phyloP scores from a whole-genome alignment of 2,797 vertebrate species.

The Sebastes miniatus region DNA sequence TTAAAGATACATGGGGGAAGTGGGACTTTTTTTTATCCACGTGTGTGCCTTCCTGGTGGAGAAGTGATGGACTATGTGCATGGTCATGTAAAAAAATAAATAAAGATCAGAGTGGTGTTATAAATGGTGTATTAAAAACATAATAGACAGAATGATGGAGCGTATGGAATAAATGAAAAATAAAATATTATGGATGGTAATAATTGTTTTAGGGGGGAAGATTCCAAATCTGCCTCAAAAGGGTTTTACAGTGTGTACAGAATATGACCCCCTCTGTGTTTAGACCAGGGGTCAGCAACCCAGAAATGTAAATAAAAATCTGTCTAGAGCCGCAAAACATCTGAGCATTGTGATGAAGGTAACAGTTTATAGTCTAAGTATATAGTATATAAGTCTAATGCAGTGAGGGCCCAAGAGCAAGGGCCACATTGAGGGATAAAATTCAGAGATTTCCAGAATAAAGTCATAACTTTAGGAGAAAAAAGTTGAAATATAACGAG shows the following conservation, averaged over 20 bases:
- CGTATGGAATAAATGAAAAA: not conserved
- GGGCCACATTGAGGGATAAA: no score
- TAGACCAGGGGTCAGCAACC: no score
- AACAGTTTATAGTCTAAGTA: no score
- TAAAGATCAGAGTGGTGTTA: not conserved
- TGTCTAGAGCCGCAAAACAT: no score
- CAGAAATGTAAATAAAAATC: no score
- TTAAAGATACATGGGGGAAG: constrained; percentile 70
- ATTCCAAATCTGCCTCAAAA: not conserved
- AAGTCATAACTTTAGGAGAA: no score
- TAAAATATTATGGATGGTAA: not conserved
- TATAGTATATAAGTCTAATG: no score
- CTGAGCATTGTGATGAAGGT: no score
- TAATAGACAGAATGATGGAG: not conserved
- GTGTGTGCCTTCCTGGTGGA: not conserved
- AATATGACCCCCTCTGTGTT: not conserved
- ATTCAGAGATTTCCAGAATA: no score
- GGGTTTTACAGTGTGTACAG: no score
- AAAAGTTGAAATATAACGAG: no score
- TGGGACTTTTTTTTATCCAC: not conserved
- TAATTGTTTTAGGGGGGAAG: not conserved
- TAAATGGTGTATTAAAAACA: not conserved
- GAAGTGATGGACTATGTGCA: not conserved
- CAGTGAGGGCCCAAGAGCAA: no score
- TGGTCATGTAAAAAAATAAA: not conserved